A percentile compares a stretch with the other conserved stretches of the same genome.
Evolutionary conservation across 2,797 vertebrate genomes (phyloP).

Genomic region (Pachyuromys duprasi): DNA sequence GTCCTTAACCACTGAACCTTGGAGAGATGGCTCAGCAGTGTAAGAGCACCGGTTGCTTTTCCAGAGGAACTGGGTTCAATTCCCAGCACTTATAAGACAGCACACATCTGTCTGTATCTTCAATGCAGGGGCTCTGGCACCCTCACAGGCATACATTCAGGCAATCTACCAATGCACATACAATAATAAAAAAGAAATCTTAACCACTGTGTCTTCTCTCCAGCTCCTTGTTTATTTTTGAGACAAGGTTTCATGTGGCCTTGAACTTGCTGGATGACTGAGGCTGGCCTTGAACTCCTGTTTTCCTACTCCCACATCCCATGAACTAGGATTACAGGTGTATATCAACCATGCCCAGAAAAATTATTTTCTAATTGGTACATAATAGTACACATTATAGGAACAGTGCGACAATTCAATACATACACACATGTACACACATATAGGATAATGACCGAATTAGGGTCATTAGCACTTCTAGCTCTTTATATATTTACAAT

Average conservation of each 20-base stretch:
- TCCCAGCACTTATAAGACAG: too few relatives aligned
- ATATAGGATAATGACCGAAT: neutral
- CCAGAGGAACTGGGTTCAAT: too few relatives aligned
- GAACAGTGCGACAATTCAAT: neutral
- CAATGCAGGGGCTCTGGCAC: too few relatives aligned
- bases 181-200: too few relatives aligned
- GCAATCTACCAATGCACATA: too few relatives aligned
- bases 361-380: neutral
- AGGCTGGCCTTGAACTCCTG: neutral
- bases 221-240: neutral
- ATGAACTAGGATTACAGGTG: neutral
- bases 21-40: too few relatives aligned
- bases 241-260: neutral
- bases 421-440: too few relatives aligned
- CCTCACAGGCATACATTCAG: too few relatives aligned
- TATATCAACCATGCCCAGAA: neutral
- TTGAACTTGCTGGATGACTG: too few relatives aligned
- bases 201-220: neutral
- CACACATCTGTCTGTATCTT: too few relatives aligned
- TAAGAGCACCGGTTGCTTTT: too few relatives aligned
- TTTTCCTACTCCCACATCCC: neutral
- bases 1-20: too few relatives aligned
- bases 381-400: neutral
- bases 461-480: neutral
- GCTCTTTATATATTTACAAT: neutral